phyloP scores from a whole-genome alignment of 2,888 invertebrate genomes.

The Clepsis dumicolana region DNA sequence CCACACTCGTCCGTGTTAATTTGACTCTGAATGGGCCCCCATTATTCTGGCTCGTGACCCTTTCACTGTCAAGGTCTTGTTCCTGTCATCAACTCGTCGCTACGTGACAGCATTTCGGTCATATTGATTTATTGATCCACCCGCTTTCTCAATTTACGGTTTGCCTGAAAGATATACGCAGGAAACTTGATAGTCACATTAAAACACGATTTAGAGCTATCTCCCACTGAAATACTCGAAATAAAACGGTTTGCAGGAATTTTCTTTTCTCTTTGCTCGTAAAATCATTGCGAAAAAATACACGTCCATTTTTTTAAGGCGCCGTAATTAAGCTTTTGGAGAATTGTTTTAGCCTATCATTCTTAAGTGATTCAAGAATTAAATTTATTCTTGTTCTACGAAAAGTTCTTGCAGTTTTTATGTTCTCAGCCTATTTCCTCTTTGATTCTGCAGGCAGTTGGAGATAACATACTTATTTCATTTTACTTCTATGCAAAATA shows the following conservation, averaged over 20 bases:
- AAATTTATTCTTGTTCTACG: not conserved
- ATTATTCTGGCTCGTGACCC: slow-evolving; percentile 48
- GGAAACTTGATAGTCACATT: slow-evolving; percentile 5
- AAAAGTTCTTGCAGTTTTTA: not conserved
- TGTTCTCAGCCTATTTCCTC: not conserved
- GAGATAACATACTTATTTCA: not conserved
- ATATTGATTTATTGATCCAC: slow-evolving; percentile 21
- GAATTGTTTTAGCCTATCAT: slow-evolving; percentile 14
- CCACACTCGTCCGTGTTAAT: slow-evolving; percentile 53
- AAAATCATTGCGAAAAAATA: slow-evolving; percentile 27
- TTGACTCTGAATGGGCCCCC: slow-evolving; percentile 54
- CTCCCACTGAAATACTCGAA: not conserved
- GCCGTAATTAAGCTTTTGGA: slow-evolving; percentile 23
- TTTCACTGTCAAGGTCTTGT: slow-evolving; percentile 31
- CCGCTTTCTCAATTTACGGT: slow-evolving; percentile 17
- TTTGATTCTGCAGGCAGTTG: not conserved
- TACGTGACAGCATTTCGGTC: not conserved
- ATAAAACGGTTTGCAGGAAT: not conserved
- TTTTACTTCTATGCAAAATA: not conserved
- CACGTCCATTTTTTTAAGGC: slow-evolving; percentile 11
- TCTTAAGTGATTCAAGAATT: slow-evolving; percentile 22
- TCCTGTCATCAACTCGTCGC: slow-evolving; percentile 29
- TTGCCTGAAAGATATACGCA: not conserved
- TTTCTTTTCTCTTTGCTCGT: not conserved
- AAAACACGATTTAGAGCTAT: slow-evolving; percentile 2